A percentile compares a stretch with the other conserved stretches of the same genome.
These are phyloP conservation scores for Melanotaenia trifasciata DNA, from an alignment of 2,797 vertebrate genomes.

Conservation along the genomic window DNA sequence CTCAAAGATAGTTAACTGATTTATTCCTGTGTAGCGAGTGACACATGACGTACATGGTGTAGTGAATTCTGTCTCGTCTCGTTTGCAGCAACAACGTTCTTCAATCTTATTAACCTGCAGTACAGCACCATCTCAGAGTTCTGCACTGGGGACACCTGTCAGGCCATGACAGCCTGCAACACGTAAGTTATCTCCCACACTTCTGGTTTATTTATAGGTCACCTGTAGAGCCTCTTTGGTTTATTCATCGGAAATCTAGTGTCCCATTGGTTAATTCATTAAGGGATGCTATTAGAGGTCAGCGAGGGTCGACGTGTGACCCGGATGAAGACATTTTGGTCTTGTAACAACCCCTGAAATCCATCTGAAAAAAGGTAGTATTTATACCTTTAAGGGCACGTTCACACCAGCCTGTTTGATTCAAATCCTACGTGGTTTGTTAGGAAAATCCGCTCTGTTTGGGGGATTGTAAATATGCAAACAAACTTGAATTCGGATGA, in stretches of 20 bases:
- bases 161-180: constrained; percentile 96
- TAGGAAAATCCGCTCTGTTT: too few relatives aligned
- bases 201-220: constrained; percentile 54
- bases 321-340: not conserved
- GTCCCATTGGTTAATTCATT: constrained; percentile 55
- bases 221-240: constrained; percentile 24
- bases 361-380: not conserved
- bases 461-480: too few relatives aligned
- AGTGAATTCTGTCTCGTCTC: constrained; percentile 13
- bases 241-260: constrained; percentile 55
- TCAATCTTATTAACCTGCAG: constrained; percentile 99
- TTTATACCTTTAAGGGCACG: not conserved
- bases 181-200: constrained; percentile 87
- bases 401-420: too few relatives aligned
- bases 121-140: constrained; percentile 99
- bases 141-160: constrained; percentile 97
- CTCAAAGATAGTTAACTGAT: not conserved
- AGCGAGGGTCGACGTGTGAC: not conserved
- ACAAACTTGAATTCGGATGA: too few relatives aligned
- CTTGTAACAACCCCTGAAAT: not conserved
- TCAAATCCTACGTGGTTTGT: too few relatives aligned
- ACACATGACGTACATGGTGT: not conserved
- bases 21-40: not conserved
- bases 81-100: constrained; percentile 95
- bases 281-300: not conserved